Percentiles rank a stretch among this genome's conserved stretches.
Conservation (phyloP, 2,888 invertebrate genomes). For the Thereva nobilitata region DNA sequence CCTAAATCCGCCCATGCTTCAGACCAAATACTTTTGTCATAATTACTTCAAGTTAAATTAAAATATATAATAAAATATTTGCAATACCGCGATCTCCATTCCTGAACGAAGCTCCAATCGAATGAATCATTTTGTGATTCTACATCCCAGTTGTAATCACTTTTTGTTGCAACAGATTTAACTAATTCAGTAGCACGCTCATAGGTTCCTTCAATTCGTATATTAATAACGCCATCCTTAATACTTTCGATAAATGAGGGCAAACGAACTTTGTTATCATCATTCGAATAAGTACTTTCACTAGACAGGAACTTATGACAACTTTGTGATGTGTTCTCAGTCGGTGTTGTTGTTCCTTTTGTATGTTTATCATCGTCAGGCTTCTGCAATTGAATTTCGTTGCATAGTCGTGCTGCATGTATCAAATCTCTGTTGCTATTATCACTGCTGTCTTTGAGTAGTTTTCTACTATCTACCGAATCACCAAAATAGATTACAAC, state of each 20-base stretch:
- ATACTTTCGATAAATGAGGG: constrained; percentile 58
- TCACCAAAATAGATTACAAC: constrained; percentile 77
- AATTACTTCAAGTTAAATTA: no score
- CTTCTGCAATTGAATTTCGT: constrained; percentile 41
- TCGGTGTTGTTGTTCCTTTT: background rate
- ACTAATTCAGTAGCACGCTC: constrained; percentile 66
- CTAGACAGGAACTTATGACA: background rate
- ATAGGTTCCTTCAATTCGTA: constrained; percentile 67
- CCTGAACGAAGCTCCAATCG: constrained; percentile 77
- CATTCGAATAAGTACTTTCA: background rate
- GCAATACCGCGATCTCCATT: constrained; percentile 69
- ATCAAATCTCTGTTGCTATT: constrained; percentile 33
- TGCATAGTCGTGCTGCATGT: constrained; percentile 44
- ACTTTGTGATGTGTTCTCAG: constrained; percentile 7
- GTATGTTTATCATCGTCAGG: background rate
- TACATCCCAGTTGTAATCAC: constrained; percentile 51
- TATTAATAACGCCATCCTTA: constrained; percentile 63
- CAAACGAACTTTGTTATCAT: constrained; percentile 56
- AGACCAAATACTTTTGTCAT: no score
- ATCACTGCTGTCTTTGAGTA: constrained; percentile 5
- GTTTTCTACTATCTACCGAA: constrained; percentile 58
- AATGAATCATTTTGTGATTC: constrained; percentile 62
- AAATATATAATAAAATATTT: no score
- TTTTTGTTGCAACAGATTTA: constrained; percentile 55
- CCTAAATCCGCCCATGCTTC: no score